phyloP scores from a whole-genome alignment of 1,140 invertebrate species.

The Cyclargus thomasi region DNA sequence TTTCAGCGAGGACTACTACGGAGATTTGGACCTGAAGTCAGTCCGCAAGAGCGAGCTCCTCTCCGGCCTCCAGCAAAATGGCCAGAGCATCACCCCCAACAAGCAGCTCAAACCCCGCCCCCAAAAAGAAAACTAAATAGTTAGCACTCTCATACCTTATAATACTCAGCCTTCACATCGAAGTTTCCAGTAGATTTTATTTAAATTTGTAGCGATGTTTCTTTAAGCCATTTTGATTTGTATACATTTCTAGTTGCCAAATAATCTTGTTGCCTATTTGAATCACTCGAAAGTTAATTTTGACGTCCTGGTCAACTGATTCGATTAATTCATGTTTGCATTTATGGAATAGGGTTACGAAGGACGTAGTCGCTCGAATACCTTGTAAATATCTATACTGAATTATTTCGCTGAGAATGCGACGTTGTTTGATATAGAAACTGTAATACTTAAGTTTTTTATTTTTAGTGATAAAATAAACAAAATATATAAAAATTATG shows the following conservation, averaged over 20 bases:
- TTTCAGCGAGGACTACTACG: slow-evolving; percentile 95
- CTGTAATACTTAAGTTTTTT: slow-evolving; percentile 73
- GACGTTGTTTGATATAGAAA: slow-evolving; percentile 70
- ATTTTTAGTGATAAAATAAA: slow-evolving; percentile 75
- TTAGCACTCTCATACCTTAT: slow-evolving; percentile 44
- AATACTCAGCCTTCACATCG: slow-evolving; percentile 59
- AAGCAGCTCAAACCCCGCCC: slow-evolving; percentile 76
- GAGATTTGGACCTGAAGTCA: slow-evolving; percentile 93
- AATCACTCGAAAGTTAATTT: slow-evolving; percentile 40
- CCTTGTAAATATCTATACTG: slow-evolving; percentile 71
- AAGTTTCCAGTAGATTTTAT: slow-evolving; percentile 18
- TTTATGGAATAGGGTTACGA: slow-evolving; percentile 43
- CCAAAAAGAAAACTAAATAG: slow-evolving; percentile 66
- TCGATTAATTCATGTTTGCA: slow-evolving; percentile 43
- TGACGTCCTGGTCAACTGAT: slow-evolving; percentile 26
- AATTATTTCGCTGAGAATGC: slow-evolving; percentile 66
- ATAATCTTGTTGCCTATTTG: slow-evolving; percentile 58
- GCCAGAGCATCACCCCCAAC: slow-evolving; percentile 68
- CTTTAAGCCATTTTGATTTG: slow-evolving; percentile 60
- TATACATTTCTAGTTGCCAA: slow-evolving; percentile 70
- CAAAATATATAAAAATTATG: slow-evolving; percentile 62
- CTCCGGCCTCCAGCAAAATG: slow-evolving; percentile 83
- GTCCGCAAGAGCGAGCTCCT: slow-evolving; percentile 93
- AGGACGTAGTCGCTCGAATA: slow-evolving; percentile 30
- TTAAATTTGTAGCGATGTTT: slow-evolving; percentile 43